These are phyloP conservation scores for Coboldia fuscipes DNA, from an alignment of 1,140 invertebrate species.

Conservation along the genomic window DNA sequence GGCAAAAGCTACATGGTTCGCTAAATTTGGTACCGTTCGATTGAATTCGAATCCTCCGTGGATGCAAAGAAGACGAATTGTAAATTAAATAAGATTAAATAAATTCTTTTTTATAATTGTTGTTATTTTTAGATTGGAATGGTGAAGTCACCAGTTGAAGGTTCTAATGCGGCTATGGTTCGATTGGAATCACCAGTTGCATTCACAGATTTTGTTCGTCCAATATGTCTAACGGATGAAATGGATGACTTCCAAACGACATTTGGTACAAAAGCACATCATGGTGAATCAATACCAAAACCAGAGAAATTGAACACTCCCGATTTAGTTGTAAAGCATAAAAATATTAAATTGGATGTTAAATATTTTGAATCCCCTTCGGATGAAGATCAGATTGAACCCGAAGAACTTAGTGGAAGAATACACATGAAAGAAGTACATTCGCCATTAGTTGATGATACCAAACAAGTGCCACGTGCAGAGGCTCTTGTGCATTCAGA, in stretches of 20 bases:
- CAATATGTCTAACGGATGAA: conserved; percentile 48
- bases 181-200: conserved; percentile 53
- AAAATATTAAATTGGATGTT: not conserved
- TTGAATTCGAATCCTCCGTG: conserved; percentile 58
- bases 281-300: too few relatives aligned
- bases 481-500: conserved; percentile 13
- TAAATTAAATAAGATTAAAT: conserved; percentile 12
- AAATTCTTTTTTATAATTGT: not conserved
- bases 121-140: conserved; percentile 31
- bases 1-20: conserved; percentile 65
- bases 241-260: conserved; percentile 8
- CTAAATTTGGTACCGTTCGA: conserved; percentile 52
- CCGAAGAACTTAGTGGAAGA: too few relatives aligned
- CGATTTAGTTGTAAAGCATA: not conserved
- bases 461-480: conserved; percentile 10
- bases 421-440: too few relatives aligned
- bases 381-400: not conserved
- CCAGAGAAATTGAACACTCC: not conserved
- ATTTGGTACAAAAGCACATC: too few relatives aligned
- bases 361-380: not conserved
- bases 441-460: too few relatives aligned
- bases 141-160: conserved; percentile 75
- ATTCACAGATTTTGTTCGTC: conserved; percentile 62
- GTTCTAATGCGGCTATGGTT: conserved; percentile 59
- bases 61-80: conserved; percentile 65